Conservation (phyloP, 2,888 invertebrate genomes). For the Orthosia gracilis region DNA sequence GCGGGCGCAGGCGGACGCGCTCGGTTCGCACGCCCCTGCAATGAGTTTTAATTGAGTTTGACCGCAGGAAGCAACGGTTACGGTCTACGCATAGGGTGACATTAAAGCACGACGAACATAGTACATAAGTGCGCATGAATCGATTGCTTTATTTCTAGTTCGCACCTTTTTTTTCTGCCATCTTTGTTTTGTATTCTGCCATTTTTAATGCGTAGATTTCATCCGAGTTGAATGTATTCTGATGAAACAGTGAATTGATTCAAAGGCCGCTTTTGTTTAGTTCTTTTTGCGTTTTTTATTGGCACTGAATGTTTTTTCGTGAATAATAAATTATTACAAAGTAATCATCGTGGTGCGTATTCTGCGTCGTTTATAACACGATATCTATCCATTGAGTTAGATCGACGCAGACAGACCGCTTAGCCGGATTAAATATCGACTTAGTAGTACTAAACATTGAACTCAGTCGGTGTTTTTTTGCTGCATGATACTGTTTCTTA, state of each 20-base stretch:
- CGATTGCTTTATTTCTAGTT: conserved; percentile 14
- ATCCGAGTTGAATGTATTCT: conserved; percentile 45
- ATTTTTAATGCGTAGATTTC: conserved; percentile 29
- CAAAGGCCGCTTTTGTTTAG: conserved; percentile 36
- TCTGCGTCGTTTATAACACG: conserved; percentile 36
- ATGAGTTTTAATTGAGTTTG: conserved; percentile 89
- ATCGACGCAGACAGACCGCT: conserved; percentile 33
- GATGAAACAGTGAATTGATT: conserved; percentile 42
- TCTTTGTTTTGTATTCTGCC: conserved; percentile 16
- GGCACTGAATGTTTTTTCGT: conserved; percentile 34
- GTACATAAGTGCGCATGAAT: conserved; percentile 1
- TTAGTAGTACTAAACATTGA: conserved; percentile 28
- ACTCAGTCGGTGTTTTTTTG: conserved; percentile 30
- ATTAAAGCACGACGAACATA: conserved; percentile 64
- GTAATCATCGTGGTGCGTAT: conserved; percentile 35
- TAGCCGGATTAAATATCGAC: conserved; percentile 37
- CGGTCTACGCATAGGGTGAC: conserved; percentile 83
- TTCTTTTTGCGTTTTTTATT: conserved; percentile 29
- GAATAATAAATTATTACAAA: conserved; percentile 29
- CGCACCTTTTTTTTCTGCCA: background rate
- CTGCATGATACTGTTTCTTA: conserved; percentile 62
- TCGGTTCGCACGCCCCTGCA: conserved; percentile 89
- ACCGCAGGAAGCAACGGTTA: conserved; percentile 85
- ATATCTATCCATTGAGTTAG: conserved; percentile 48
- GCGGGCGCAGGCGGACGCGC: conserved; percentile 63